phyloP scores from a whole-genome alignment of 2,113 vertebrate genomes.

The Poeciliopsis occidentalis region DNA sequence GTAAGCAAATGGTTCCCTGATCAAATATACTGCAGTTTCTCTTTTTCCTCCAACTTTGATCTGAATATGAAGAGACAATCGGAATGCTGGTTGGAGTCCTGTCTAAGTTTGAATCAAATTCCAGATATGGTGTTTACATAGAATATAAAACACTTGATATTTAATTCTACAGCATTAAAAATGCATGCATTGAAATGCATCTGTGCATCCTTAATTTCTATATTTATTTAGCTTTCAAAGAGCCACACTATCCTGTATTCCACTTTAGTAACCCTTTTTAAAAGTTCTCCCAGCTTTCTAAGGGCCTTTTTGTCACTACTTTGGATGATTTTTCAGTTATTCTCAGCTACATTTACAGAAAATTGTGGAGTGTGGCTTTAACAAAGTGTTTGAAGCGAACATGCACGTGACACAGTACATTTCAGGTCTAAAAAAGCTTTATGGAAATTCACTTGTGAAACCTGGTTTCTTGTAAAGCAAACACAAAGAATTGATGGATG shows the following conservation, averaged over 20 bases:
- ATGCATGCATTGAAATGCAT: background rate
- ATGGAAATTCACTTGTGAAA: background rate
- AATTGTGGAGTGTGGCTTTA: background rate
- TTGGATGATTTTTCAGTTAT: background rate
- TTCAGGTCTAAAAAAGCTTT: background rate
- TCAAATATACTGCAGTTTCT: conserved; percentile 9
- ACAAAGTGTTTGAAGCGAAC: background rate
- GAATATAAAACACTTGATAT: background rate
- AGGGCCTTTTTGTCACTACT: background rate
- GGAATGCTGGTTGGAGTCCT: background rate
- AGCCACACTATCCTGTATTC: background rate
- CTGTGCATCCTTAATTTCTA: background rate
- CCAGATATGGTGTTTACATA: background rate
- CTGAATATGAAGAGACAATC: conserved; percentile 5
- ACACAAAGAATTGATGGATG: no score
- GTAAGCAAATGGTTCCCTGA: conserved; percentile 1
- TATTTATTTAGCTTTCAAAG: background rate
- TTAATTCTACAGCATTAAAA: background rate
- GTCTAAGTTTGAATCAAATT: background rate
- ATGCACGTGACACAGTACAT: background rate
- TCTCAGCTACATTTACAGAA: background rate
- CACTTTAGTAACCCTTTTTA: background rate
- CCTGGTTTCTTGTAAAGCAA: no score
- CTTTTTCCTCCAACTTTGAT: background rate
- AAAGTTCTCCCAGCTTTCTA: background rate